Conservation (phyloP, 2,888 invertebrate genomes). For the Cylindroiulus punctatus region DNA sequence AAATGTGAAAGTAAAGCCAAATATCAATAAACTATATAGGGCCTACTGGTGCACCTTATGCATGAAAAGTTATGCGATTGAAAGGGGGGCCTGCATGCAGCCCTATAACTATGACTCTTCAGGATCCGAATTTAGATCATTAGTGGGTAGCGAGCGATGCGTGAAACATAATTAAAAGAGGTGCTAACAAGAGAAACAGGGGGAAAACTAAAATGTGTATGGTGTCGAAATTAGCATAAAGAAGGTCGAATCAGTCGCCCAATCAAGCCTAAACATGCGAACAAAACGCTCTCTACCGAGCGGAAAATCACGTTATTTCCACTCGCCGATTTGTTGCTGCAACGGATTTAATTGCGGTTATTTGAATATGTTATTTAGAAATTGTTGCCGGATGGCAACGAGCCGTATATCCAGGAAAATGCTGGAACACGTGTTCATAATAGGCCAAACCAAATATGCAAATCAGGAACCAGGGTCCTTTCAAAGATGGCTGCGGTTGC, state of each 20-base stretch:
- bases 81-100: neutral
- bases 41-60: neutral
- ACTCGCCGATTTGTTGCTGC: constrained; percentile 49
- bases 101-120: constrained; percentile 42
- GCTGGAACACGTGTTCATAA: neutral
- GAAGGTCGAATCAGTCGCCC: constrained; percentile 51
- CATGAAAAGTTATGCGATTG: neutral
- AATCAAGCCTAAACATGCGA: constrained; percentile 51
- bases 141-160: constrained; percentile 52
- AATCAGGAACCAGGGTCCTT: neutral
- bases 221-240: constrained; percentile 48
- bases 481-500: neutral
- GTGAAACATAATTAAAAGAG: constrained; percentile 53
- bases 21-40: constrained; percentile 27
- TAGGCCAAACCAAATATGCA: neutral
- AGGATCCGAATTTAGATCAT: constrained; percentile 50
- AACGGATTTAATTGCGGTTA: constrained; percentile 54
- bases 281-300: constrained; percentile 52
- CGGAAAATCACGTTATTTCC: constrained; percentile 54
- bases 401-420: neutral
- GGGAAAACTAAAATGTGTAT: constrained; percentile 44
- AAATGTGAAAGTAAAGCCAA: neutral
- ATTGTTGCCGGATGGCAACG: constrained; percentile 31
- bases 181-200: constrained; percentile 54
- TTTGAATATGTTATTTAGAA: constrained; percentile 49